Evolutionary conservation across 2,113 vertebrate species (phyloP), one percentile per base, ranked within the genome.

Genomic region (Pterophyllum scalare): DNA sequence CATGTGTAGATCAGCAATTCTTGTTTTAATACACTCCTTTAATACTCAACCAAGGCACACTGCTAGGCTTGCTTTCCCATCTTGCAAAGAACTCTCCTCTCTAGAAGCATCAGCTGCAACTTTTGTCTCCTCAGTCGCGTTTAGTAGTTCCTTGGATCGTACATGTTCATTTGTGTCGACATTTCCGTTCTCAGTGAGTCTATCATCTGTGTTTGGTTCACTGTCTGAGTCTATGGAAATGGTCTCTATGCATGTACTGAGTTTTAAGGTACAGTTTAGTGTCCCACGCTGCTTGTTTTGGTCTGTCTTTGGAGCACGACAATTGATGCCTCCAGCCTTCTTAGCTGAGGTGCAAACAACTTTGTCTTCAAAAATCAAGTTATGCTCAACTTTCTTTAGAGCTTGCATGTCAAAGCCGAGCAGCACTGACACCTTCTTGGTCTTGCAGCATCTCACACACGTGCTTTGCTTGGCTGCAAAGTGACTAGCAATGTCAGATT

Each of bases 391-490:
- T 84, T 97, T 97, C 89, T 96, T 97, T 19, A 99, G 81, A 40
- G 97, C 96, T 65, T 96, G 96, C 98, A 99, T 98, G 92, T 98
- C 97, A 89, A 98, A 99, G 79, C 98, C 98, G 7, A 99, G 95
- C 62, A 98, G 89, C 76, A 99, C 98, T 0, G 95, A 95, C 0
- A 96, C 85, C 81, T 96, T 97, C 79, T 95, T 97, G 33, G 94
- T 96, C 75, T 97, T 94, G 81, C 98, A 98, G 57, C 96, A 95
- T 79, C 94, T 92, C 59, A 97, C 95, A 24, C 98, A 99, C 24
- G 95, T 95, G 88, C 94, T 97, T 83, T 95, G 96, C 87, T 97
- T 98, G 86, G 95, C 96, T 84, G 96, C 96, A 59, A 99, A 99
- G 86, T 99, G 98, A 86, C 95, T 97, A 0, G 97, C 94, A 6